Percentiles rank a stretch among this genome's conserved stretches.
Evolutionary conservation across 2,113 vertebrate genomes (phyloP).

Genomic region (Aegypius monachus): DNA sequence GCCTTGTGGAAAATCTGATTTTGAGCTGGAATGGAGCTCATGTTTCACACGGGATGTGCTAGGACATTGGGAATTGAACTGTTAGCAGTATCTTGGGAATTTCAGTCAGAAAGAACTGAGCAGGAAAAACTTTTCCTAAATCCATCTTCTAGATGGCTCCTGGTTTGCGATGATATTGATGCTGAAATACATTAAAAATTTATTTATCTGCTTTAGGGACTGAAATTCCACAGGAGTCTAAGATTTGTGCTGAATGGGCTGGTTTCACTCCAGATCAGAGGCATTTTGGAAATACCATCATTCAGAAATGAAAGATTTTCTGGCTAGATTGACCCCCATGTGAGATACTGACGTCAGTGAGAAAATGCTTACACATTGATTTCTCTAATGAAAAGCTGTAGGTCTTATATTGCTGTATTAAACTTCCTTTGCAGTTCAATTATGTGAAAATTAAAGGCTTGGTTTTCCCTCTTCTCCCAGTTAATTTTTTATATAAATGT

Average conservation of each 20-base stretch:
- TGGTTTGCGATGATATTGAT: neutral
- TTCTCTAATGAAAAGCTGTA: neutral
- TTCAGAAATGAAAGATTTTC: neutral
- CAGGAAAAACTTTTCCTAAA: neutral
- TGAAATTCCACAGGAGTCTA: neutral
- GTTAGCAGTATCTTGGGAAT: neutral
- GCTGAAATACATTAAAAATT: neutral
- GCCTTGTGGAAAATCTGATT: neutral
- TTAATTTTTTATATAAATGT: neutral
- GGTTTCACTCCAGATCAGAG: neutral
- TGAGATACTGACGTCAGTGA: neutral
- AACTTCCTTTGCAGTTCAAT: neutral
- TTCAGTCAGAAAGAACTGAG: neutral
- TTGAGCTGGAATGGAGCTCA: neutral
- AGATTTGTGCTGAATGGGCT: neutral
- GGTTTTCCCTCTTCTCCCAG: neutral
- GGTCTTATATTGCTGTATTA: neutral
- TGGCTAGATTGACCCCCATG: neutral
- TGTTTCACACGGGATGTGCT: neutral
- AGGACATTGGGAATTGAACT: neutral
- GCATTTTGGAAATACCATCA: neutral
- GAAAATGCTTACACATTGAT: neutral
- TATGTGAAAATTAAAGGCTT: neutral
- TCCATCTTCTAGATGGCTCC: neutral
- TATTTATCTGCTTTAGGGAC: neutral